Evolutionary conservation across 2,888 invertebrate genomes (phyloP), one percentile per base, ranked within the genome.

Genomic region (Aromia moschata): DNA sequence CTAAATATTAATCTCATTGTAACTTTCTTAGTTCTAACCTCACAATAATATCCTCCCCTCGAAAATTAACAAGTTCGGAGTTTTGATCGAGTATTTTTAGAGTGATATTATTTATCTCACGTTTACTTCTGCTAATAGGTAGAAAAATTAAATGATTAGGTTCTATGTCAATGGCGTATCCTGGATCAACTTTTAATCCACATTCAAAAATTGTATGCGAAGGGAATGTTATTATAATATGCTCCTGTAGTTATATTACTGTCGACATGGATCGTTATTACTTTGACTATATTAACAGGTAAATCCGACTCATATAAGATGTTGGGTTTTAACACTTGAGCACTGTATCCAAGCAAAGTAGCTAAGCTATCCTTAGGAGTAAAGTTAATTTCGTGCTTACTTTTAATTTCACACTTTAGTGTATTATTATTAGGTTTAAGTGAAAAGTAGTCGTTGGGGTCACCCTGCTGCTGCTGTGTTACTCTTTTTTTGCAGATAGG

Each of bases 201-300:
- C 78, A 78, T 65, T 76, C 72, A 56, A 76, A 73, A 20, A 79
- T 64, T 2, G 74, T 75, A 57, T 79, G 75, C 2, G 70, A 68
- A 16, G 58, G 68, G 38, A 61, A 2, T 62, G 9, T 69, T 68
- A 62, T 75, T 74, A 7, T 69, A 53, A 52, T 71, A 78, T 20
- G 76, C 69, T 17, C 74, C 76, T 4, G 59, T 45, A 1, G 65
- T 71, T 7, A 74, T 69, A 58, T 72, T 75, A 51, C 72, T 74
- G 9, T 69, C 67, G 9, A 69, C 51, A 14, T 55, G 61, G 14
- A 66, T 60, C 7, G 55, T 62, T 46, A 44, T 45, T 11, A 67
- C 64, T 46, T 69, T 69, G 14, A 64, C 51, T 36, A 70, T 70
- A 9, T 64, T 31, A 1, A 67, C 55, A 33, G 64, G 54, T 36